A percentile compares a stretch with the other conserved stretches of the same genome.
Evolutionary conservation across 2,797 vertebrate genomes (phyloP).

Genomic region (Ibycter americanus): DNA sequence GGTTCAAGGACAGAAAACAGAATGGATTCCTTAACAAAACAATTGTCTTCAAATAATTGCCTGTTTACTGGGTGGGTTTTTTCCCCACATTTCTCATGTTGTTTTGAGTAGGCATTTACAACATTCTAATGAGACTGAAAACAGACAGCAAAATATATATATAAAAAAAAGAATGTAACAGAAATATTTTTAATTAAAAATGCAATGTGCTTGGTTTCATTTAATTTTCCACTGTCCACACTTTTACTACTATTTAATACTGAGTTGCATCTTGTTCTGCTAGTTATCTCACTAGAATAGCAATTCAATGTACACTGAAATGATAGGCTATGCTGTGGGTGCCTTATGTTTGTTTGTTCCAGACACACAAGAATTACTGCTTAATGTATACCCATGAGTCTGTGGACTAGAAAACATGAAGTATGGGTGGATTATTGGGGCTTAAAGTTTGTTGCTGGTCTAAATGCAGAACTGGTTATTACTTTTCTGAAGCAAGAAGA

Average conservation of each 20-base stretch:
- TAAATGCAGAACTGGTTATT: neutral
- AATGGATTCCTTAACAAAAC: neutral
- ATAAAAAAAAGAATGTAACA: neutral
- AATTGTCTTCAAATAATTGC: neutral
- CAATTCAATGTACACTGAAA: neutral
- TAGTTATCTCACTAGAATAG: neutral
- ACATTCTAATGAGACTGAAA: neutral
- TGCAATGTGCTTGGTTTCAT: neutral
- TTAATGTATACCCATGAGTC: neutral
- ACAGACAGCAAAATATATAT: neutral
- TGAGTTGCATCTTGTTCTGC: neutral
- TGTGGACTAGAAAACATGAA: neutral
- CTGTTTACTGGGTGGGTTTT: fast-evolving
- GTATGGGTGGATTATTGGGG: neutral
- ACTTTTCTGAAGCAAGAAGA: neutral
- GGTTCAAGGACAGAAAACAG: neutral
- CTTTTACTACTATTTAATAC: neutral
- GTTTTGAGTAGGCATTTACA: neutral
- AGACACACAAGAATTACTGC: neutral
- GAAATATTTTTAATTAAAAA: neutral
- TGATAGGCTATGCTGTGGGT: neutral
- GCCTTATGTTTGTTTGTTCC: neutral
- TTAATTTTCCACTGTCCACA: neutral
- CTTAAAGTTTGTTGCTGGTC: neutral
- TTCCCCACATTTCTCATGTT: neutral